These are phyloP conservation scores for Cotesia vestalis DNA, from an alignment of 1,140 invertebrate species.

Conservation along the genomic window DNA sequence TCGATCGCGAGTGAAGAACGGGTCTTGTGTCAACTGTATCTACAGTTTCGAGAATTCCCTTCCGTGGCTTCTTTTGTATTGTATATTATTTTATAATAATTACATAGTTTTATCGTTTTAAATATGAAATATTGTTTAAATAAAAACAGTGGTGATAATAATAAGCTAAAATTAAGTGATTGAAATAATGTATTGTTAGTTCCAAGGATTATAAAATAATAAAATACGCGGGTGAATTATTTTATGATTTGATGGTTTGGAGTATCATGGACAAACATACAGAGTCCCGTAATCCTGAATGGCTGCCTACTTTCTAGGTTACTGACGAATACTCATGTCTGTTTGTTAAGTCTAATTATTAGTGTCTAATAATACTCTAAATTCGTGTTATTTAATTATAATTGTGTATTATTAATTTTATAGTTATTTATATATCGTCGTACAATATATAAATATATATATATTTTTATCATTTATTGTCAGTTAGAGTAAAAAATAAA, in stretches of 20 bases:
- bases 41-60: conserved; percentile 28
- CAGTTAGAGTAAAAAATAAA: too few relatives aligned
- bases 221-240: neutral
- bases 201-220: neutral
- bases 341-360: neutral
- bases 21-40: conserved; percentile 38
- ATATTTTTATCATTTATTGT: neutral
- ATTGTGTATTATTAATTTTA: neutral
- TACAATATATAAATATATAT: too few relatives aligned
- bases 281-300: conserved; percentile 60
- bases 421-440: neutral
- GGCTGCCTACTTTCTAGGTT: conserved; percentile 61
- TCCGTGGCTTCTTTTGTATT: conserved; percentile 21
- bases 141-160: neutral
- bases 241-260: conserved; percentile 15
- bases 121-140: neutral
- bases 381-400: too few relatives aligned
- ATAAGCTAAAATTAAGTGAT: neutral
- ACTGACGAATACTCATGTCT: conserved; percentile 49
- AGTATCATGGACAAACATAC: conserved; percentile 45
- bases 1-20: conserved; percentile 41
- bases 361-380: neutral
- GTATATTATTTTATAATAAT: neutral
- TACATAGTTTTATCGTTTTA: conserved; percentile 12
- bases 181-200: neutral